These are phyloP conservation scores for Battus philenor DNA, from an alignment of 1,140 invertebrate species.

Conservation along the genomic window DNA sequence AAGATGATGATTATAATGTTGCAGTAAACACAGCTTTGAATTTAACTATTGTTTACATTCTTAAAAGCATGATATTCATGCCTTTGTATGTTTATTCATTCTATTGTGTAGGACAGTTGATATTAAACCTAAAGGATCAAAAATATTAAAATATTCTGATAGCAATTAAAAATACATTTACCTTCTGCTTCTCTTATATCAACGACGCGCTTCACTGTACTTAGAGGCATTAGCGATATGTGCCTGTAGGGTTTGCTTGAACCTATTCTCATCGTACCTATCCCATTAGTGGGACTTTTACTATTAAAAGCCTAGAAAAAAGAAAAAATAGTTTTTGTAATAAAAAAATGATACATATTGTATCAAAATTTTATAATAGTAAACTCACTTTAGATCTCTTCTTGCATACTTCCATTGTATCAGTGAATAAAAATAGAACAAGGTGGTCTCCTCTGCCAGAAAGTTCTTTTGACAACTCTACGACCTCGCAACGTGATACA, in stretches of 20 bases:
- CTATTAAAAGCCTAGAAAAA: constrained; percentile 78
- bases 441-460: constrained; percentile 91
- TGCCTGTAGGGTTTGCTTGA: constrained; percentile 92
- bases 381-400: constrained; percentile 83
- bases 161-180: constrained; percentile 32
- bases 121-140: no score
- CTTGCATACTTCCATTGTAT: constrained; percentile 95
- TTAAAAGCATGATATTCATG: no score
- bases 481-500: constrained; percentile 90
- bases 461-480: constrained; percentile 90
- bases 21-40: no score
- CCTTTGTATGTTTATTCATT: no score
- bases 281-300: constrained; percentile 82
- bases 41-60: no score
- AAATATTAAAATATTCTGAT: no score
- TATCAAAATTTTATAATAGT: constrained; percentile 1
- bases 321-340: constrained; percentile 1
- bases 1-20: no score
- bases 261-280: constrained; percentile 78
- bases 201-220: constrained; percentile 92
- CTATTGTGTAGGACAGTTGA: no score
- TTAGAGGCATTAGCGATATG: constrained; percentile 90
- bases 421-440: constrained; percentile 94
- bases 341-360: background rate
- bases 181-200: constrained; percentile 91